Percentiles rank a stretch among this genome's conserved stretches.
Evolutionary conservation across 1,140 invertebrate genomes (phyloP).

Genomic region (Bilobella aurantiaca): DNA sequence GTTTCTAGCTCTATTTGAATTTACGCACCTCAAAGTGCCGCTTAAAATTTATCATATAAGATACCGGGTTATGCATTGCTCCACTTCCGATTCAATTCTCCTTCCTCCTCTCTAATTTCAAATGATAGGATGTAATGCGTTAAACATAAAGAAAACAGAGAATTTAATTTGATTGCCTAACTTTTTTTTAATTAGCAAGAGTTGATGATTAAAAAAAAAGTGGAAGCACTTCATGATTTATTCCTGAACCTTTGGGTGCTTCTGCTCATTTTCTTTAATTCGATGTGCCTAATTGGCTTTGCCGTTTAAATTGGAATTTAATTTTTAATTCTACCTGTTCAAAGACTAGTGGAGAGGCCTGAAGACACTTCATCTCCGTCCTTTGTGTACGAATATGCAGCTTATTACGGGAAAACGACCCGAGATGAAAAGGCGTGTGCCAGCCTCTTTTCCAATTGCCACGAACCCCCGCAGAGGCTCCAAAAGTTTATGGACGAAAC

Average conservation of each 20-base stretch:
- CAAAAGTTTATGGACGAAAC: conserved; percentile 20
- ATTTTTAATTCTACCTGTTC: not conserved
- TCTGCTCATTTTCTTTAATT: not conserved
- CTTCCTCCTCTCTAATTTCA: too few species aligned
- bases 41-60: too few species aligned
- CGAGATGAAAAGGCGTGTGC: conserved; percentile 12
- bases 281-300: conserved; percentile 8
- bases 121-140: too few species aligned
- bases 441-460: conserved; percentile 14
- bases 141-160: too few species aligned
- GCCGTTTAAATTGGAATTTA: not conserved
- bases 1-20: not conserved
- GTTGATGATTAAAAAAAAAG: too few species aligned
- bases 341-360: not conserved
- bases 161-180: too few species aligned
- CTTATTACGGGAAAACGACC: conserved; percentile 14
- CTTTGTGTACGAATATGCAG: conserved; percentile 24
- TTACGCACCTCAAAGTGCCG: too few species aligned
- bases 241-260: too few species aligned
- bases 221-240: too few species aligned
- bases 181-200: too few species aligned
- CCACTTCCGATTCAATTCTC: too few species aligned
- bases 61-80: too few species aligned
- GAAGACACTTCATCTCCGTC: conserved; percentile 11
- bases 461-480: conserved; percentile 6